phyloP scores from a whole-genome alignment of 1,140 invertebrate genomes.

The Microplitis mediator region DNA sequence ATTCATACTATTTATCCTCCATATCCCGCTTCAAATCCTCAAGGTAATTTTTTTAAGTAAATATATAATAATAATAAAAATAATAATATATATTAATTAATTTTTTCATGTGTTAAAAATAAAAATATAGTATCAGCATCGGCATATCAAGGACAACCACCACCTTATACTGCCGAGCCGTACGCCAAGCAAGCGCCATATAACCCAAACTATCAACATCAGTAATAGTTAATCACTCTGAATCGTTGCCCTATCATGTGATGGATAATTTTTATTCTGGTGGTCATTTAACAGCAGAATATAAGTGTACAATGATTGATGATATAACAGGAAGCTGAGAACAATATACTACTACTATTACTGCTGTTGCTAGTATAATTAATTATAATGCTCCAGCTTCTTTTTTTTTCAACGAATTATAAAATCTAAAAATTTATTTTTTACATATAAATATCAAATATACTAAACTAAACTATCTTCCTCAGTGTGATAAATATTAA shows the following conservation, averaged over 20 bases:
- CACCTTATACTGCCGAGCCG: conserved; percentile 36
- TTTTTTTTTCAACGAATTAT: too few species aligned
- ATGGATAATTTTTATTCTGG: not conserved
- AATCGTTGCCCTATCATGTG: not conserved
- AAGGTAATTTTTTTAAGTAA: conserved; percentile 29
- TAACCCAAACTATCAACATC: conserved; percentile 43
- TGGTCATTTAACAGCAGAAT: too few species aligned
- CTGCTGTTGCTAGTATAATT: too few species aligned
- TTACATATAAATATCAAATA: too few species aligned
- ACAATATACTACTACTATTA: too few species aligned
- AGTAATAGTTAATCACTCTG: not conserved
- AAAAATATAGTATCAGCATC: conserved; percentile 22
- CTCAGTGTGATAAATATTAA: too few species aligned
- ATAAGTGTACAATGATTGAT: not conserved
- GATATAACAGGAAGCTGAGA: too few species aligned
- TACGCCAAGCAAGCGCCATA: conserved; percentile 48
- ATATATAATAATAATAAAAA: conserved; percentile 10
- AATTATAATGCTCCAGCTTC: too few species aligned
- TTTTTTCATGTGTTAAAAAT: not conserved
- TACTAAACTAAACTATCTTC: too few species aligned
- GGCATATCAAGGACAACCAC: conserved; percentile 32
- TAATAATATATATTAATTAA: not conserved
- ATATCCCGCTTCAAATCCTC: conserved; percentile 25
- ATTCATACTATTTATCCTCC: conserved; percentile 3
- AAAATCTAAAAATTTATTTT: too few species aligned